Percentiles rank a stretch among this genome's conserved stretches.
Conservation (phyloP, 2,888 invertebrate species). For the Mechanitis mazaeus region DNA sequence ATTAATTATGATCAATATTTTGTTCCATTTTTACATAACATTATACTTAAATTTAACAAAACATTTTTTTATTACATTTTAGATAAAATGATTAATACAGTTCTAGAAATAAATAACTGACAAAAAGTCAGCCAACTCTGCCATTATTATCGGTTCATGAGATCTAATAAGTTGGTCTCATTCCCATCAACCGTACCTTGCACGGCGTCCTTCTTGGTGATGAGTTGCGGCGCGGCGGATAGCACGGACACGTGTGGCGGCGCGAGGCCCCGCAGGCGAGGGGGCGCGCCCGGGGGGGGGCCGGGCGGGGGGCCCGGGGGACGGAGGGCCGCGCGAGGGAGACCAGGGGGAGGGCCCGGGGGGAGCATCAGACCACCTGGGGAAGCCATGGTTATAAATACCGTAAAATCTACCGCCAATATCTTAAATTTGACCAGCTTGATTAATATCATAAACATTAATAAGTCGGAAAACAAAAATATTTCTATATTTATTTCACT, state of each 20-base stretch:
- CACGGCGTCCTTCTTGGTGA: conserved; percentile 81
- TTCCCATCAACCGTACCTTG: conserved; percentile 48
- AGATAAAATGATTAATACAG: no score
- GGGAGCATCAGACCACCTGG: conserved; percentile 30
- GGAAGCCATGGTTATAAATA: not conserved
- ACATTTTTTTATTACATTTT: no score
- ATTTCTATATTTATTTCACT: not conserved
- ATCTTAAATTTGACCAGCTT: no score
- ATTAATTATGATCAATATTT: not conserved
- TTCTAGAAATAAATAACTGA: no score
- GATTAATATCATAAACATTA: not conserved
- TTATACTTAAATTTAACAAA: no score
- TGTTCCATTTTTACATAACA: no score
- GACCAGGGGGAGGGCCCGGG: conserved; percentile 55
- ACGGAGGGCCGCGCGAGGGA: conserved; percentile 55
- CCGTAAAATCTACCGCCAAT: no score
- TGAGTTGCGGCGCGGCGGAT: conserved; percentile 88
- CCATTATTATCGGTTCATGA: no score
- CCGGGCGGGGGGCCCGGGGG: conserved; percentile 81
- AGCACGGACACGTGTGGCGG: conserved; percentile 82
- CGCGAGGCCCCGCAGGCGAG: conserved; percentile 77
- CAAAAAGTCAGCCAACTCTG: no score
- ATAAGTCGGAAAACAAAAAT: not conserved
- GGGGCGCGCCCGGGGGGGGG: conserved; percentile 79
- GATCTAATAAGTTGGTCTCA: no score